These are phyloP conservation scores for Corvus moneduloides DNA, from an alignment of 2,113 vertebrate genomes.

Conservation along the genomic window DNA sequence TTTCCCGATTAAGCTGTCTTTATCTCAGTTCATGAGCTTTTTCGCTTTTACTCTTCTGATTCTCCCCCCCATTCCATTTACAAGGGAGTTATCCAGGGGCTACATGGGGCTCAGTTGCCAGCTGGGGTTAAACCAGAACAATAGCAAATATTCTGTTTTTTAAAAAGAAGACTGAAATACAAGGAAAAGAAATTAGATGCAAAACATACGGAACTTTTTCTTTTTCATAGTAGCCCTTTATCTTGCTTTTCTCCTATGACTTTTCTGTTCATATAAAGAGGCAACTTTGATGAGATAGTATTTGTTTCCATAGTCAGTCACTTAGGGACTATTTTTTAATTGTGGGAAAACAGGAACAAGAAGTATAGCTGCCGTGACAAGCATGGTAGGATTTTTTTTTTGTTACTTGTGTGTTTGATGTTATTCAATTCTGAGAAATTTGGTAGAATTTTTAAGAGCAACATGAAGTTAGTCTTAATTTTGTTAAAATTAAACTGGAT, in stretches of 20 bases:
- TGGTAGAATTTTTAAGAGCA: neutral
- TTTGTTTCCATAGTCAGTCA: neutral
- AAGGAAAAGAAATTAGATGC: neutral
- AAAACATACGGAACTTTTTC: neutral
- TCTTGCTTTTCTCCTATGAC: neutral
- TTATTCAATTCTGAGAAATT: neutral
- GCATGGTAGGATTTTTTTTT: neutral
- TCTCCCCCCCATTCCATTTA: neutral
- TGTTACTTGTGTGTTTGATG: neutral
- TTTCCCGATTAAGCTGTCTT: neutral
- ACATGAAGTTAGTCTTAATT: neutral
- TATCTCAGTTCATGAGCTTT: neutral
- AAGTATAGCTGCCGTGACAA: neutral
- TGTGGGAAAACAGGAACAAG: neutral
- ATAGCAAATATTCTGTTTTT: neutral
- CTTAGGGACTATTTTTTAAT: neutral
- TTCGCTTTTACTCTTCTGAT: neutral
- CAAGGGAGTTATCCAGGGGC: neutral
- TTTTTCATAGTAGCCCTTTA: neutral
- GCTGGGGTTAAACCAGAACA: neutral
- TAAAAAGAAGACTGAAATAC: neutral
- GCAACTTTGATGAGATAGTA: neutral
- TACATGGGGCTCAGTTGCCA: neutral
- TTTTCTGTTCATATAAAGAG: neutral
- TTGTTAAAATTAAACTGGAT: neutral